These are phyloP conservation scores for Neelides folsomi DNA, from an alignment of 2,888 invertebrate genomes.

Conservation along the genomic window DNA sequence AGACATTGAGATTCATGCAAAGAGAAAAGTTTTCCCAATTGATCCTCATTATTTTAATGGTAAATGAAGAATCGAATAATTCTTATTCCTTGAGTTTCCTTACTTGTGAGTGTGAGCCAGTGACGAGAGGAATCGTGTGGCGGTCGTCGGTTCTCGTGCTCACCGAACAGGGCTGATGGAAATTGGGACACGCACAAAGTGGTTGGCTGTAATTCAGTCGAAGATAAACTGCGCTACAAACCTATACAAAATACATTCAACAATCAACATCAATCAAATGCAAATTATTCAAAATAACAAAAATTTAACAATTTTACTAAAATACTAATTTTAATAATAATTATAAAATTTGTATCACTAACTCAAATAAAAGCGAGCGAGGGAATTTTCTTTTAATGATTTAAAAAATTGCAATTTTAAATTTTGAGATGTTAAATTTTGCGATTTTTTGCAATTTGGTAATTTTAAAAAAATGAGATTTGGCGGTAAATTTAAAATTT, in stretches of 20 bases:
- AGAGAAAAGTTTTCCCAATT: no score
- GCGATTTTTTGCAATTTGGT: no score
- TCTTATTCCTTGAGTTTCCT: slow-evolving; percentile 17
- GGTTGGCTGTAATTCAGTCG: slow-evolving; percentile 84
- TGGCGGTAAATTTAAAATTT: no score
- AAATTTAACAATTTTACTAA: no score
- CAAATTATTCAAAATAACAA: no score
- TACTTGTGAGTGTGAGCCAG: slow-evolving; percentile 72
- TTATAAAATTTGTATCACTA: neutral
- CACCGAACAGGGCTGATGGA: slow-evolving; percentile 83
- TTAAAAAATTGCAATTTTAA: neutral
- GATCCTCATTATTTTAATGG: no score
- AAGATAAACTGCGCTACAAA: slow-evolving; percentile 86
- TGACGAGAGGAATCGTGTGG: slow-evolving; percentile 78
- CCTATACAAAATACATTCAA: slow-evolving; percentile 42
- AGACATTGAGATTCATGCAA: no score
- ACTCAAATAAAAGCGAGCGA: neutral
- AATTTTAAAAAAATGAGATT: no score
- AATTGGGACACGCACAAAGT: slow-evolving; percentile 75
- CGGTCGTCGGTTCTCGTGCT: slow-evolving; percentile 78
- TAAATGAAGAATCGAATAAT: no score
- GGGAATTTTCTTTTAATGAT: neutral
- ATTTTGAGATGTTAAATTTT: neutral
- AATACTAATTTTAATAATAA: neutral
- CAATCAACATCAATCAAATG: no score